Evolutionary conservation across 2,797 vertebrate species (phyloP), one percentile per base, ranked within the genome.

Genomic region (Distichodus sexfasciatus): DNA sequence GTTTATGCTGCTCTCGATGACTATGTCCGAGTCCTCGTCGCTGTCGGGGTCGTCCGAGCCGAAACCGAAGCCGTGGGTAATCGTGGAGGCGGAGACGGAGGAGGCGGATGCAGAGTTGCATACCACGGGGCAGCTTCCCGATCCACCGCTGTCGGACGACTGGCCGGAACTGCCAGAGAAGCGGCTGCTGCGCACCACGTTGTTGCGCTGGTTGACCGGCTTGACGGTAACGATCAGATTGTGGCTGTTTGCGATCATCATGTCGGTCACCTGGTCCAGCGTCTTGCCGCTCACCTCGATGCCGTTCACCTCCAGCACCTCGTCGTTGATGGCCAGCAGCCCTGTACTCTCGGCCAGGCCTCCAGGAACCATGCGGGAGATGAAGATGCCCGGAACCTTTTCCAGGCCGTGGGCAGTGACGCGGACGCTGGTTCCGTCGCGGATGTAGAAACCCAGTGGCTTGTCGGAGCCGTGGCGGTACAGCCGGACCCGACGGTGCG

Each of bases 241-340:
- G 86, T 98, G 96, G 85, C 97, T 98, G 89, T 99, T 99, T 74
- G 97, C 97, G 8, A 99, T 98, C 97, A 98, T 99, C 97, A 99
- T 99, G 86, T 99, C 97, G 4, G 97, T 99, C 51, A 98, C 97
- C 83, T 99, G 97, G 80, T 99, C 97, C 3, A 99, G 86, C 0
- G 96, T 97, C 85, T 98, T 98, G n/a, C 95, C 96, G 0, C 94
- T 94, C 76, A 99, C 96, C 79, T 99, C 97, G 8, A 99, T 99
- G 64, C 97, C 97, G 2, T 99, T 99, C 21, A 99, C 97, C 87
- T 99, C 97, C 81, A 99, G 85, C 50, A 99, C 96, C 85, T 99
- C 97, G 0, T 99, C 97, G 0, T 99, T 98, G 19, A 99, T 96
- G 0, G 97, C 97, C 76, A 98, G 91, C 76, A 99, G 87, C 19